Percentiles rank a stretch among this genome's conserved stretches.
phyloP scores from a whole-genome alignment of 2,797 vertebrate genomes.

The Bryconaethiops microstoma region DNA sequence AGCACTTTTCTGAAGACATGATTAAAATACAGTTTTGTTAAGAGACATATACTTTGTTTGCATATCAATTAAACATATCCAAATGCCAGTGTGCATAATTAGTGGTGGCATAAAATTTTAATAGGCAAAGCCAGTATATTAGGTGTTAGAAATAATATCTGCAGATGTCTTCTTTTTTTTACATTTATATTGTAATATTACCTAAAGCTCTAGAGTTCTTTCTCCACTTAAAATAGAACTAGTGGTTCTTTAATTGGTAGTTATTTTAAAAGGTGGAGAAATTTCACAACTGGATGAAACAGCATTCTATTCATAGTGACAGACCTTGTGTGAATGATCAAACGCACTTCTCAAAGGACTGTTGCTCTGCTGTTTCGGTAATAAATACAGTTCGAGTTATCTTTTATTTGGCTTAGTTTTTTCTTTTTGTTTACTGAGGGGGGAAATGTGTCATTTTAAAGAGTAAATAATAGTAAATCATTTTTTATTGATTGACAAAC shows the following conservation, averaged over 20 bases:
- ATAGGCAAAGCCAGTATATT: not conserved
- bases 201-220: not conserved
- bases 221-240: not conserved
- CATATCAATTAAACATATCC: not conserved
- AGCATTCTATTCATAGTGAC: not conserved
- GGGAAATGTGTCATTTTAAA: too few species aligned
- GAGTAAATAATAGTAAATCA: too few species aligned
- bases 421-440: not conserved
- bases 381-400: not conserved
- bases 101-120: not conserved
- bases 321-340: not conserved
- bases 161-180: not conserved
- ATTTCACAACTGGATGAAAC: not conserved
- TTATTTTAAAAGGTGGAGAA: not conserved
- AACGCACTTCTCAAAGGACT: not conserved
- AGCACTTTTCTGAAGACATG: slow-evolving; percentile 16
- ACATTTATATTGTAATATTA: not conserved
- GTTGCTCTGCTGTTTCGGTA: not conserved
- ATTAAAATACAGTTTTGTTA: not conserved
- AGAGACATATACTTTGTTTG: not conserved
- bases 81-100: not conserved
- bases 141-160: not conserved
- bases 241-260: not conserved
- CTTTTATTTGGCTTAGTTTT: not conserved
- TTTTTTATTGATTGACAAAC: not conserved